Base-by-base conservation (phyloP, 2,797 vertebrate genomes). In the Poecile montanus region DNA sequence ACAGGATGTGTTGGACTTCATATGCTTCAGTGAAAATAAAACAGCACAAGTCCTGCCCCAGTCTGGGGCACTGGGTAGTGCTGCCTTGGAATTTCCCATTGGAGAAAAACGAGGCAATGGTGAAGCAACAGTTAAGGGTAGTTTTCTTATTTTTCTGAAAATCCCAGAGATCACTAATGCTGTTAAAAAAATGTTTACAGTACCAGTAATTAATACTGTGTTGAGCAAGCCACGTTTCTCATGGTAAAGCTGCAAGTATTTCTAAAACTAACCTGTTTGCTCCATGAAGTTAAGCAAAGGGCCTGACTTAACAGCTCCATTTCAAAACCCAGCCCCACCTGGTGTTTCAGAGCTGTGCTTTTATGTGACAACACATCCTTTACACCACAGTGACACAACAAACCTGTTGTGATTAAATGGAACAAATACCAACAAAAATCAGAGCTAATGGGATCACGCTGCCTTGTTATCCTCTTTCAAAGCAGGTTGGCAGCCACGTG, bases 61-160 rank as follows among this genome's bases (percentile, higher is more conserved):
- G 4, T 25, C 27, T 10, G 2, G 27, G 27, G 16, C 32, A 6
- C 22, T 51, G 50, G 8, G 1, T 23, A 7, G 2, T 14, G 22
- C 65, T 88, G 53, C 58, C 10, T 19, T n/a, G 47, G 25, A 12
- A 20, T 21, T 58, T 36, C 16, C 13, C 26, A 0, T 6, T 20
- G 18, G 48, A 62, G 32, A 26, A 68, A 57, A 78, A 42, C 1
- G 11, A 14, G 38, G 42, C n/a, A 25, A 14, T 65, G 57, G 23
- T 62, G 19, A 34, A 85, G 44, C 30, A 50, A 14, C 7, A n/a
- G 1, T 11, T 29, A 7, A 34, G n/a, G 14, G 12, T 34, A 16
- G 2, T 10, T 8, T 8, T 13, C 21, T 78, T 60, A 16, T 32
- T 77, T 45, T 62, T 42, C 40, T 44, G 23, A 40, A 68, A 63